phyloP scores from a whole-genome alignment of 1,140 invertebrate genomes.

The Saccostrea cuccullata region DNA sequence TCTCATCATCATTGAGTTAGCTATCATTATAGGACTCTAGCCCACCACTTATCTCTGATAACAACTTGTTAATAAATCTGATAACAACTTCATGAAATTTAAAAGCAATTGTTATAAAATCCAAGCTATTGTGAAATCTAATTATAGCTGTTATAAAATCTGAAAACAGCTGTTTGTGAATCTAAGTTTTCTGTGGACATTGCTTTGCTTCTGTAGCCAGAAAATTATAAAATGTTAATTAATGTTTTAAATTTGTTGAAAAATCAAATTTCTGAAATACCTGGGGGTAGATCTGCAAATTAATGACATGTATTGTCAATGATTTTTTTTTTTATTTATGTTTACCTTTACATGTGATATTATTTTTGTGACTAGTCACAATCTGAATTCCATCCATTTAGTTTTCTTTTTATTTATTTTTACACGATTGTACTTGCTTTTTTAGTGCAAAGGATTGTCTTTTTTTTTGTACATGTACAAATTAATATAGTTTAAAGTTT shows the following conservation, averaged over 20 bases:
- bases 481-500: background rate
- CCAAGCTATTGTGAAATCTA: no score
- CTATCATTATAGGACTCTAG: background rate
- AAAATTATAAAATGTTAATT: background rate
- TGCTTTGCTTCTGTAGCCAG: background rate
- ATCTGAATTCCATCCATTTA: slow-evolving; percentile 27
- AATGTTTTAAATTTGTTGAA: no score
- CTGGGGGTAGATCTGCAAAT: no score
- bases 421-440: background rate
- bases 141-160: no score
- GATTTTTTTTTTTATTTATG: background rate
- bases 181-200: background rate
- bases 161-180: background rate
- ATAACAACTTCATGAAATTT: no score
- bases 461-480: background rate
- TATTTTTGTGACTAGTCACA: slow-evolving; percentile 36
- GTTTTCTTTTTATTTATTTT: background rate
- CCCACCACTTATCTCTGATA: background rate
- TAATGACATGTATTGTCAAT: no score
- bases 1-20: slow-evolving; percentile 26
- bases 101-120: no score
- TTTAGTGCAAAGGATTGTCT: background rate
- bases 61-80: no score
- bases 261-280: no score
- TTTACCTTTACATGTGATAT: slow-evolving; percentile 1